Percentiles rank a stretch among this genome's conserved stretches.
These are phyloP conservation scores for Phthorimaea operculella DNA, from an alignment of 1,140 invertebrate genomes.

Conservation along the genomic window DNA sequence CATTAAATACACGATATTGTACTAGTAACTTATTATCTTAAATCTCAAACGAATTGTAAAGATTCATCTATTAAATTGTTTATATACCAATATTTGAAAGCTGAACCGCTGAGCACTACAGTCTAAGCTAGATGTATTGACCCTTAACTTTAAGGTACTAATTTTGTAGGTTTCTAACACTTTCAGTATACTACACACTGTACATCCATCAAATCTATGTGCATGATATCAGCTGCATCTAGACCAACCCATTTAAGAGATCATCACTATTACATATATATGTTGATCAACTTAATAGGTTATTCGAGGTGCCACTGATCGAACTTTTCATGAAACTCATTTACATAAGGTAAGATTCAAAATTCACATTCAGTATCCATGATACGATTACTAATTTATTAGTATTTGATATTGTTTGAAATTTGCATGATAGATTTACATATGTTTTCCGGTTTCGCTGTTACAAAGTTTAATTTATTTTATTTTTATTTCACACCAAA, in stretches of 20 bases:
- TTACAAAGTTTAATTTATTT: too few species aligned
- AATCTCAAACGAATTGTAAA: constrained; percentile 50
- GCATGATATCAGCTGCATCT: background rate
- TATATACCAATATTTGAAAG: constrained; percentile 66
- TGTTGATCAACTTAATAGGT: too few species aligned
- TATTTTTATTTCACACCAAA: too few species aligned
- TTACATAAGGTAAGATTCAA: too few species aligned
- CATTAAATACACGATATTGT: constrained; percentile 39
- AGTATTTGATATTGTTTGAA: too few species aligned
- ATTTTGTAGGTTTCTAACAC: constrained; percentile 42
- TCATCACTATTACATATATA: too few species aligned
- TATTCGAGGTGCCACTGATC: too few species aligned
- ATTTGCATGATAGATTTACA: too few species aligned
- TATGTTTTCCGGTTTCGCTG: too few species aligned
- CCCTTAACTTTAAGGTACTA: constrained; percentile 41
- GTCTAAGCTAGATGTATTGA: constrained; percentile 48
- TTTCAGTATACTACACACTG: constrained; percentile 37
- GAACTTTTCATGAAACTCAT: too few species aligned
- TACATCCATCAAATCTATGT: constrained; percentile 16
- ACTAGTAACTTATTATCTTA: constrained; percentile 44
- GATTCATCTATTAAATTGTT: constrained; percentile 40
- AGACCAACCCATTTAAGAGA: background rate
- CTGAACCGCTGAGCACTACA: constrained; percentile 52
- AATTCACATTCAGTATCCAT: too few species aligned
- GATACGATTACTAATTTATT: too few species aligned